Base-by-base conservation (phyloP, 2,113 vertebrate species). In the Spea bombifrons region DNA sequence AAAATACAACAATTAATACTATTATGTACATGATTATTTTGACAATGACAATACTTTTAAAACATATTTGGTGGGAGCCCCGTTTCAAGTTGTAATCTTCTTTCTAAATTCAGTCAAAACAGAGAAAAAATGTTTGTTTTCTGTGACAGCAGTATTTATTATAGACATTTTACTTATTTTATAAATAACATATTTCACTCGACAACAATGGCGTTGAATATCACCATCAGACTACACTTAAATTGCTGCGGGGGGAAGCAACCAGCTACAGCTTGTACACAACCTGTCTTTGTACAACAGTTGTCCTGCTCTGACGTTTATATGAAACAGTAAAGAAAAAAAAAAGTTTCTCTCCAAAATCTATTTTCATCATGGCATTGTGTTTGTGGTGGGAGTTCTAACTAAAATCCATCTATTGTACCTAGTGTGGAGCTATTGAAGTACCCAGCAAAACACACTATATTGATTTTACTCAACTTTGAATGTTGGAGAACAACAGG, bases 401-500 rank as follows among this genome's bases (percentile, higher is more conserved):
- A 30, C 3, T 8, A 13, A 70, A 77, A 71, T 70, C 55, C 46
- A 61, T 55, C 43, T 10, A 66, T 49, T 30, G 69, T 43, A 66
- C 69, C 76, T 43, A 69, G 5, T 66, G 70, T 55, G 50, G 76
- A 79, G 59, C 71, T 73, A 73, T 79, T 79, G 76, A 66, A 79
- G 48, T 72, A 61, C 66, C 76, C 76, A 79, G 70, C 61, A 73
- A 66, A 79, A 79, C 68, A 66, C 65, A 71, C 70, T 79, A n/a
- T 73, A 79, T 79, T 66, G 76, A 79, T 79, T 79, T 65, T 78
- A 78, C 59, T 71, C 57, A 78, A 65, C 48, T 78, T 65, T 71
- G 67, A 78, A 78, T 78, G 76, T 71, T 78, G 76, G 76, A 72
- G 71, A 79, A 79, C 76, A 79, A 79, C 76, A 64, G 76, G 76